A percentile compares a stretch with the other conserved stretches of the same genome.
Evolutionary conservation across 2,888 invertebrate species (phyloP).

Genomic region (Diplazon laetatorius): DNA sequence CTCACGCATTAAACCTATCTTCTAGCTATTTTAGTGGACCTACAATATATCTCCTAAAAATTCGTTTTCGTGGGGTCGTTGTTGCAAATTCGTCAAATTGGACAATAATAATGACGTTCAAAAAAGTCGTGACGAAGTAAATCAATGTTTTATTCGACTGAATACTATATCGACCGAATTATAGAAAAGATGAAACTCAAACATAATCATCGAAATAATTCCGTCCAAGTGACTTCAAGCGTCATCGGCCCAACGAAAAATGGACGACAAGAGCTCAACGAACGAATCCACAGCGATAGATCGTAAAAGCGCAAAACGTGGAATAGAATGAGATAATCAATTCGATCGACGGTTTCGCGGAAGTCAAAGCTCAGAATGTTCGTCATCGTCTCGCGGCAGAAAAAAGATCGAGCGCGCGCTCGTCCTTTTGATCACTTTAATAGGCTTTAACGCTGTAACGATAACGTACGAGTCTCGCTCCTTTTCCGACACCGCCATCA

Average conservation of each 20-base stretch:
- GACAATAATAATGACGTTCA: too few relatives aligned
- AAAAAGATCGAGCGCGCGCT: slow-evolving; percentile 12
- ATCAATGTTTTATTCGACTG: too few relatives aligned
- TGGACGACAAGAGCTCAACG: slow-evolving; percentile 38
- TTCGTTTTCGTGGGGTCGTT: too few relatives aligned
- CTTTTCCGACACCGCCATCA: slow-evolving; percentile 38
- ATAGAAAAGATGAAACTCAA: too few relatives aligned
- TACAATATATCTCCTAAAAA: too few relatives aligned
- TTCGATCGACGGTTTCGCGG: slow-evolving; percentile 47
- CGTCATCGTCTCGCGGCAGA: slow-evolving; percentile 28
- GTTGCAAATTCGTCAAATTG: too few relatives aligned
- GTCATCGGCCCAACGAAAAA: background rate
- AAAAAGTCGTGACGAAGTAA: too few relatives aligned
- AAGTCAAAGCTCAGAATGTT: slow-evolving; percentile 55
- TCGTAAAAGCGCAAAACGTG: slow-evolving; percentile 36
- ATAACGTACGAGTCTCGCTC: slow-evolving; percentile 40
- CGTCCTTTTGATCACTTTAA: slow-evolving; percentile 61
- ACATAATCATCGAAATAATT: background rate
- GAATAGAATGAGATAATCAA: slow-evolving; percentile 49
- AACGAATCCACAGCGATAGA: slow-evolving; percentile 18
- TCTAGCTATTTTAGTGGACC: too few relatives aligned
- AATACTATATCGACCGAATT: too few relatives aligned
- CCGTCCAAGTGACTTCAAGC: background rate
- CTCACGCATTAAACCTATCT: too few relatives aligned
- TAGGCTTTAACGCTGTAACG: slow-evolving; percentile 59